phyloP scores from a whole-genome alignment of 2,113 vertebrate genomes.

The Neotragus pygmaeus region DNA sequence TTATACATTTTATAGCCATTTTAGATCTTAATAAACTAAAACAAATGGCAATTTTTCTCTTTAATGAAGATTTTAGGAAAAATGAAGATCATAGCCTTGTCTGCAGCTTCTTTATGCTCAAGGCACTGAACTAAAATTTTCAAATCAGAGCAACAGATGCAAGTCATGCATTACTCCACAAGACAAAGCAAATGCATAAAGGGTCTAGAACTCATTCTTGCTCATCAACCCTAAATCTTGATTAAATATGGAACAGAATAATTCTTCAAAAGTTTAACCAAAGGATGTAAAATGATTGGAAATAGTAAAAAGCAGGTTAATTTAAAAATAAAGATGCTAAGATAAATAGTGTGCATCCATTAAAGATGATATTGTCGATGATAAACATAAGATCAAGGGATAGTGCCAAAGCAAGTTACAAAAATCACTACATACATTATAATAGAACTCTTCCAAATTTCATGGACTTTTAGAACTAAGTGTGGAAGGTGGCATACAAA shows the following conservation, averaged over 20 bases:
- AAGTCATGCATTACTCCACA: not conserved
- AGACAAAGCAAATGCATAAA: not conserved
- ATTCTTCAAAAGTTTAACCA: not conserved
- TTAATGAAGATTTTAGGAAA: constrained; percentile 11
- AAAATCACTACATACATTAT: not conserved
- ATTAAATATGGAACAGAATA: not conserved
- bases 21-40: constrained; percentile 37
- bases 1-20: constrained; percentile 34
- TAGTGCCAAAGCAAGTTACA: not conserved
- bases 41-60: constrained; percentile 22
- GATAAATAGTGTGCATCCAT: not conserved
- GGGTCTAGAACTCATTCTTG: not conserved
- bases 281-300: not conserved
- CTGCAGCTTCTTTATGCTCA: not conserved
- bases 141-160: not conserved
- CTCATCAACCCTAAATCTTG: not conserved
- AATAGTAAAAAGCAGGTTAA: not conserved
- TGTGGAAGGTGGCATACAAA: not conserved
- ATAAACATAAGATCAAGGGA: not conserved
- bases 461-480: not conserved
- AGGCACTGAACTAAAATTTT: not conserved
- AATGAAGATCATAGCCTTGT: not conserved
- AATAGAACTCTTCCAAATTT: not conserved
- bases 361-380: not conserved
- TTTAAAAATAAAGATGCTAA: not conserved